Conservation (phyloP, 2,113 vertebrate genomes). For the Pantherophis guttatus region DNA sequence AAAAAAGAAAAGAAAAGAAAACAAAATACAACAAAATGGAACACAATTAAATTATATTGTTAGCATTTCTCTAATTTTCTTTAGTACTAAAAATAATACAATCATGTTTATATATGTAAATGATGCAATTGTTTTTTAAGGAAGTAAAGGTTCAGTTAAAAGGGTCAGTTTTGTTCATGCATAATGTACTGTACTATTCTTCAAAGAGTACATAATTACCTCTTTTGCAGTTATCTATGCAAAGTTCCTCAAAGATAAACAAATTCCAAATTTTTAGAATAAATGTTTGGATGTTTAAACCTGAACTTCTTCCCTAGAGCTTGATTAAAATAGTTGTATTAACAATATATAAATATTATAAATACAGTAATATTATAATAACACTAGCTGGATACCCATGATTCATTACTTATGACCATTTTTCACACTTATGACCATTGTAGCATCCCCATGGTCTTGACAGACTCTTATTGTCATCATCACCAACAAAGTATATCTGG, state of each 20-base stretch:
- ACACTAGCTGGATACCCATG: no score
- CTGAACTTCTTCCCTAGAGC: background rate
- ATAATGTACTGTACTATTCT: background rate
- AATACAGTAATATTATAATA: background rate
- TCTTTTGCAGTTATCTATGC: background rate
- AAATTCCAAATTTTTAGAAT: background rate
- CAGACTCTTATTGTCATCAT: no score
- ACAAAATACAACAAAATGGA: background rate
- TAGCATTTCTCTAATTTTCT: background rate
- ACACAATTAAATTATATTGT: background rate
- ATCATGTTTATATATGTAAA: background rate
- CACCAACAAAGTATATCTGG: no score
- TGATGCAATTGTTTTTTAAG: background rate
- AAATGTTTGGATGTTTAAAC: background rate
- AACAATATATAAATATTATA: background rate
- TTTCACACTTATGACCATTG: no score
- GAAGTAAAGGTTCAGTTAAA: background rate
- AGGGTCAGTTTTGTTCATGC: background rate
- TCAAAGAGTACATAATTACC: background rate
- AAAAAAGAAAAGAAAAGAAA: background rate
- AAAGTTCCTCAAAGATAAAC: background rate
- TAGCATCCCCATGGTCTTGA: no score
- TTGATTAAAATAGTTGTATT: background rate
- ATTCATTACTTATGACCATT: no score
- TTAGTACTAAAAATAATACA: background rate